Conservation (phyloP, 2,113 vertebrate species). For the Pseudonaja textilis region DNA sequence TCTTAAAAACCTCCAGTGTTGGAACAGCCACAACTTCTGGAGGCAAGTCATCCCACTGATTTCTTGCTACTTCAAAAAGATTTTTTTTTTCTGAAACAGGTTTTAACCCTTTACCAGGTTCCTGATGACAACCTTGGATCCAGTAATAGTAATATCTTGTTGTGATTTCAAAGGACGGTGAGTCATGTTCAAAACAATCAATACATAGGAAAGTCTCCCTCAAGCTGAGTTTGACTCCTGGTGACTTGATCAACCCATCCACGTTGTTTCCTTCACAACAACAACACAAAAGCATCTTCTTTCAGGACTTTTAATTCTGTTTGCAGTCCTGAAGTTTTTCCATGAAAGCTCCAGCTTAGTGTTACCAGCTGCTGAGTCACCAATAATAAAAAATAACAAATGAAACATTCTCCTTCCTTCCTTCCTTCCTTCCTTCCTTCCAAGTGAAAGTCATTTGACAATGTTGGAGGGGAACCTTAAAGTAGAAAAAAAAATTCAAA, state of each 20-base stretch:
- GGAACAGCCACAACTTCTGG: neutral
- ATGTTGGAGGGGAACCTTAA: neutral
- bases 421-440: neutral
- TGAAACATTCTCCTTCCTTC: conserved; percentile 1
- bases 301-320: neutral
- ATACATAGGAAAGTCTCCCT: neutral
- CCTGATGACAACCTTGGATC: conserved; percentile 5
- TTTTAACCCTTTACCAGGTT: conserved; percentile 27
- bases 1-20: neutral
- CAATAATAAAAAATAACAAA: neutral
- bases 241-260: neutral
- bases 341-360: neutral
- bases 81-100: neutral
- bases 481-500: neutral
- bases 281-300: neutral
- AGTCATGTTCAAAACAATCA: conserved; percentile 25
- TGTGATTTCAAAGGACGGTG: conserved; percentile 21
- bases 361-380: neutral
- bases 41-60: neutral
- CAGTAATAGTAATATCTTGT: conserved; percentile 17
- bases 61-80: conserved; percentile 24
- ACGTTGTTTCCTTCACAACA: neutral
- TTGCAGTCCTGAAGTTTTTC: neutral
- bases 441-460: neutral
- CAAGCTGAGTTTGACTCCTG: neutral